Evolutionary conservation across 2,797 vertebrate species (phyloP), one percentile per base, ranked within the genome.

Genomic region (Caiman crocodilus): DNA sequence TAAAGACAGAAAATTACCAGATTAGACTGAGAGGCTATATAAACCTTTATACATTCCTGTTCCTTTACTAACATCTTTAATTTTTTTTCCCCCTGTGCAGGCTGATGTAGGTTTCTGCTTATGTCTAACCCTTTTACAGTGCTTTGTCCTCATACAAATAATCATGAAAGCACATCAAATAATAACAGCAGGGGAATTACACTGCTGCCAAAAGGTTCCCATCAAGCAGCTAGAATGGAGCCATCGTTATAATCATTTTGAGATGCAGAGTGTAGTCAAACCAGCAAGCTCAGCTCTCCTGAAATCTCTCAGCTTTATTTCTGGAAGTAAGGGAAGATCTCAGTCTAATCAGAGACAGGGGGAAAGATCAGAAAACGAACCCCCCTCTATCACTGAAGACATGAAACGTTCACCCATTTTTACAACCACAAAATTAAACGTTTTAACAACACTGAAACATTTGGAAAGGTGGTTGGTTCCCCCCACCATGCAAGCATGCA

Each of bases 61-160:
- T 88, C 59, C 88, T 94, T 88, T 76, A 79, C 78, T 77, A 85
- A 12, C 64, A 89, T 87, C 55, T 94, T 86, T 91, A 64, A 78
- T 4, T 61, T 59, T 81, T 55, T 55, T 81, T 91, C 79, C 82
- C 82, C 35, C 23, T 81, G 1, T 65, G 28, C 60, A 35, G 73
- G 85, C 17, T 93, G 84, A 71, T 94, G 61, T 73, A 85, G 86
- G 61, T 93, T 23, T 76, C 87, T 92, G 58, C 76, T 92, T 95
- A 90, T 88, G 57, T 91, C 87, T 94, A 88, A 87, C 76, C 64
- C 76, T 82, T 93, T 94, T 94, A 81, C 69, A 91, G 74, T 86
- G 82, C 74, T 93, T 96, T 94, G 85, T 93, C 88, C 83, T 96
- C 55, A 83, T 79, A 95, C 86, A 96, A 97, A 94, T 96, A 93